phyloP scores from a whole-genome alignment of 2,797 vertebrate genomes.

The Lycodopsis pacificus region DNA sequence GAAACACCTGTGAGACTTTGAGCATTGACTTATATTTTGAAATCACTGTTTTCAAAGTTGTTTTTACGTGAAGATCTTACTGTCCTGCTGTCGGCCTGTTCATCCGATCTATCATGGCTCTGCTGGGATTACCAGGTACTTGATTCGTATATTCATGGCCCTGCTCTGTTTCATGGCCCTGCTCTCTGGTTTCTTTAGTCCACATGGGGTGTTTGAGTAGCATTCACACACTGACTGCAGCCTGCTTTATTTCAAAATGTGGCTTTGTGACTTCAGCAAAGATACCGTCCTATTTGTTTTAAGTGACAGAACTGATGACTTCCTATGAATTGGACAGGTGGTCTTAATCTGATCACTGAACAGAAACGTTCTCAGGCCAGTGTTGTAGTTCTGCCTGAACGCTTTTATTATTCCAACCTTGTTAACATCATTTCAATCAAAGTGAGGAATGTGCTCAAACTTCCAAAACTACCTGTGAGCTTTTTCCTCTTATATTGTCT shows the following conservation, averaged over 20 bases:
- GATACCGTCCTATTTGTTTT: slow-evolving; percentile 11
- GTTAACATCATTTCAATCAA: slow-evolving; percentile 65
- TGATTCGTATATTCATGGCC: slow-evolving; percentile 1
- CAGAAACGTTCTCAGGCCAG: slow-evolving; percentile 39
- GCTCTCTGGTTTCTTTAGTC: slow-evolving; percentile 9
- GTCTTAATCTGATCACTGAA: slow-evolving; percentile 66
- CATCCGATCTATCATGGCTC: not conserved
- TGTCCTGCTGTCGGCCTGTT: not conserved
- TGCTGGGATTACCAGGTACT: slow-evolving; percentile 13
- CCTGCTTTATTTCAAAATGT: slow-evolving; percentile 33
- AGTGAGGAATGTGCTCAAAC: slow-evolving; percentile 46
- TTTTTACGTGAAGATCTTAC: not conserved
- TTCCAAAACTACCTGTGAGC: slow-evolving; percentile 61
- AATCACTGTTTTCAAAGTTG: not conserved
- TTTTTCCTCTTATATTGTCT: slow-evolving; percentile 41
- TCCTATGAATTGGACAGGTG: slow-evolving; percentile 64
- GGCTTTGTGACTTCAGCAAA: slow-evolving; percentile 18
- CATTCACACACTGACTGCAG: not conserved
- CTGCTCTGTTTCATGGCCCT: not conserved
- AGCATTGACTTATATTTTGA: not conserved
- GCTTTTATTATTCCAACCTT: slow-evolving; percentile 60
- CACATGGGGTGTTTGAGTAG: slow-evolving; percentile 13
- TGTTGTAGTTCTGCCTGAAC: slow-evolving; percentile 49
- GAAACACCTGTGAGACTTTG: not conserved
- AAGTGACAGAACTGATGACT: slow-evolving; percentile 33